Conservation (phyloP, 2,113 vertebrate genomes). For the Ursus arctos region DNA sequence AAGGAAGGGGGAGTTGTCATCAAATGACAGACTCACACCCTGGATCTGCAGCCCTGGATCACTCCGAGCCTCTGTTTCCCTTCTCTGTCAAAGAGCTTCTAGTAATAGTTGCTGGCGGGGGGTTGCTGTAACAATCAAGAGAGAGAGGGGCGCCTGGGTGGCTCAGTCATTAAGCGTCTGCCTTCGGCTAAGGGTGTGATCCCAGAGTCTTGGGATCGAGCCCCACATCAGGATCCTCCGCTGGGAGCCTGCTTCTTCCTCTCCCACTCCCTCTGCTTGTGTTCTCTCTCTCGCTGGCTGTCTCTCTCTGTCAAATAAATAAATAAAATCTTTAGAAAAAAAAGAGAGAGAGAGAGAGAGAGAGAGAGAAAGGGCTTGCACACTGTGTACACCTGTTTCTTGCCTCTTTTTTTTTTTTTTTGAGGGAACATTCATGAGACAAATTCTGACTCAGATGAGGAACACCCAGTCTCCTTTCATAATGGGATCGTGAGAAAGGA, state of each 20-base stretch:
- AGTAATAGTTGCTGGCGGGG: background rate
- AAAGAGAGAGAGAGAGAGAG: too few relatives aligned
- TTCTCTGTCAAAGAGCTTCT: background rate
- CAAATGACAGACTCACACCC: background rate
- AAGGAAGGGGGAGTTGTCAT: background rate
- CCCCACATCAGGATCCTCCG: too few relatives aligned
- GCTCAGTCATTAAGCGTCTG: too few relatives aligned
- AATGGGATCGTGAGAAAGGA: background rate
- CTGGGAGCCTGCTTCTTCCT: too few relatives aligned
- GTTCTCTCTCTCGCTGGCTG: too few relatives aligned
- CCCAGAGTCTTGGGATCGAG: too few relatives aligned
- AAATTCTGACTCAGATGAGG: background rate
- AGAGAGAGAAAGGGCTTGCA: background rate
- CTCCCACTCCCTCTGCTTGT: too few relatives aligned
- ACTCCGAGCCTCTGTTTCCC: background rate
- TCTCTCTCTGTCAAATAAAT: too few relatives aligned
- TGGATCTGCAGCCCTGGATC: background rate
- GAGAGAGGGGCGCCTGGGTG: background rate
- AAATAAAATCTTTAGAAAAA: too few relatives aligned
- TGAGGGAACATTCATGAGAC: background rate
- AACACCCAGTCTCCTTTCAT: background rate
- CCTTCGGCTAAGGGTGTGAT: too few relatives aligned
- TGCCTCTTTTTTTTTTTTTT: background rate
- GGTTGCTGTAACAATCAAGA: background rate
- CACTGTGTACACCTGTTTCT: background rate